Evolutionary conservation across 30 jellyfish, hydroid and myxozoan species (phyloP).

Genomic region (Pseudorhiza aurosa): DNA sequence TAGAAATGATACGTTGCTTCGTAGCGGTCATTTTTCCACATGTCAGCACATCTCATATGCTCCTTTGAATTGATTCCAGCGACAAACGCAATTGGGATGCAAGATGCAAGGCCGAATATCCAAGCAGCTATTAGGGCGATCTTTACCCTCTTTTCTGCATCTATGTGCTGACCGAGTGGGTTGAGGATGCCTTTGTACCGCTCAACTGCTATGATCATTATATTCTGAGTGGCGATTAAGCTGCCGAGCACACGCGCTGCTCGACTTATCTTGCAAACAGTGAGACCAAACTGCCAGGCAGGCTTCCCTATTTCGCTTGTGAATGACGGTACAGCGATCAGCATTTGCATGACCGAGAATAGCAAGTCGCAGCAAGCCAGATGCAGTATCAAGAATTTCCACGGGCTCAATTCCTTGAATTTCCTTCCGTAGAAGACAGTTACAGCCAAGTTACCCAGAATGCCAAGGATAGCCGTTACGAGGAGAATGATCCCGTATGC

Average conservation of each 20-base stretch:
- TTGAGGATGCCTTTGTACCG: constrained; percentile 22
- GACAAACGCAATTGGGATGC: background rate
- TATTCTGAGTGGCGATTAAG: constrained; percentile 19
- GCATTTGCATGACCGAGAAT: constrained; percentile 20
- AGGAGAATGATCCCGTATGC: constrained; percentile 13
- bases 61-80: background rate
- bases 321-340: constrained; percentile 13
- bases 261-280: background rate
- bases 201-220: constrained; percentile 38
- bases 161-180: background rate
- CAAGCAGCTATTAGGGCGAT: constrained; percentile 6
- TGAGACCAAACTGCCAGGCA: constrained; percentile 13
- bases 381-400: constrained; percentile 32
- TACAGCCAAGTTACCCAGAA: constrained; percentile 41
- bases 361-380: constrained; percentile 48
- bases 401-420: constrained; percentile 5
- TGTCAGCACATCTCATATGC: background rate
- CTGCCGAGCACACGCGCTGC: constrained; percentile 34
- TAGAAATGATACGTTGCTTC: background rate
- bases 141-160: background rate
- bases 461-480: constrained; percentile 16
- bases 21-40: background rate
- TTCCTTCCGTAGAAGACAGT: constrained; percentile 18
- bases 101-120: background rate
- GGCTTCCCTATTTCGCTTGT: background rate